Base-by-base conservation (phyloP, 2,113 vertebrate genomes). In the Cathartes aura region DNA sequence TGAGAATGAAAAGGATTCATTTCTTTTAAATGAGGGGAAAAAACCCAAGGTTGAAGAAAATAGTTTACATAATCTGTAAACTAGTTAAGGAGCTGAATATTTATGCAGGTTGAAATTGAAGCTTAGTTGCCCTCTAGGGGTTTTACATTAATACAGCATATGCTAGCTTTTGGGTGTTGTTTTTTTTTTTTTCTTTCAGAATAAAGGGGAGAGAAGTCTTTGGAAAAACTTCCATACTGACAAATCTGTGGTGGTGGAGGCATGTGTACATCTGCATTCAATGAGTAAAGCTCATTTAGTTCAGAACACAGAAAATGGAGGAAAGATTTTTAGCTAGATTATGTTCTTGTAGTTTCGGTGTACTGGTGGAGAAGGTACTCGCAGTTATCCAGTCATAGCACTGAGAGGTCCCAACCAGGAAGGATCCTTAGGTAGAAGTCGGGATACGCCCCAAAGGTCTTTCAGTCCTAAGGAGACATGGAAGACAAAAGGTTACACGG, bases 41-140 rank as follows among this genome's bases (percentile, higher is more conserved):
- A 92, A 95, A 63, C 20, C 5, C 36, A 90, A 76, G 38, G n/a
- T 91, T 71, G 67, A 89, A 94, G 90, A 85, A 97, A 97, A 79
- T 93, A 98, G 93, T 96, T 96, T 91, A 92, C 92, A 75, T 90
- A 92, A 66, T 95, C 88, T 96, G 29, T 94, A 96, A 97, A 96
- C 88, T 79, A 93, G 82, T 92, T 88, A 94, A 95, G 94, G 70
- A 96, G 86, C 94, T 97, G 97, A 97, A 95, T 97, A 83, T 96
- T 83, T 90, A 97, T 89, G 72, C 72, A 91, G 91, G 93, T 96
- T 90, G 98, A 98, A 96, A 94, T 74, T 98, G 97, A 98, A 97
- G 95, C 98, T 98, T 84, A 98, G 97, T 98, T 98, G 98, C 98
- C 98, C 98, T 97, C 98, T 98, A 98, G 98, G 98, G 98, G 98